Conservation (phyloP, 1,140 invertebrate genomes). For the Listronotus bonariensis region DNA sequence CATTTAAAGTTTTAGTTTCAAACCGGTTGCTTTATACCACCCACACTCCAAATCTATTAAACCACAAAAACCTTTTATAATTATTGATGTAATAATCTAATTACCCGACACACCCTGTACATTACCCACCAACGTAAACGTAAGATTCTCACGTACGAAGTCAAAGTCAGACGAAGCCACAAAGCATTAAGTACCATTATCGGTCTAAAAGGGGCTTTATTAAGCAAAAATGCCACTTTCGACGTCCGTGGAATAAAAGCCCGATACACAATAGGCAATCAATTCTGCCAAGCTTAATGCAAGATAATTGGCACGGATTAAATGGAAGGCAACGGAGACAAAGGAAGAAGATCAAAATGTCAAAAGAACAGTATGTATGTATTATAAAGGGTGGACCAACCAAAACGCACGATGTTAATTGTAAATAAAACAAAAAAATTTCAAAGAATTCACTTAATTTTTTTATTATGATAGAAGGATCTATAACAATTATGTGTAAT, state of each 20-base stretch:
- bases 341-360: slow-evolving; percentile 4
- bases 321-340: slow-evolving; percentile 5
- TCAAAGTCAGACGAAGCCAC: slow-evolving; percentile 14
- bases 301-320: slow-evolving; percentile 22
- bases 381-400: no score
- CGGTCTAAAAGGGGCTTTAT: slow-evolving; percentile 25
- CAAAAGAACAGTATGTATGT: slow-evolving; percentile 5
- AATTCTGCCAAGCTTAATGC: slow-evolving; percentile 25
- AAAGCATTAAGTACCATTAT: slow-evolving; percentile 26
- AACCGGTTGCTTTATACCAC: no score
- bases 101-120: slow-evolving; percentile 1
- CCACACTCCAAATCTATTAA: no score
- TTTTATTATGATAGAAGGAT: no score
- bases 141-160: slow-evolving; percentile 22
- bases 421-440: no score
- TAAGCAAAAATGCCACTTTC: slow-evolving; percentile 29
- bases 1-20: no score
- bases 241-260: slow-evolving; percentile 9
- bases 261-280: slow-evolving; percentile 20
- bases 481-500: no score
- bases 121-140: slow-evolving; percentile 22
- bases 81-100: no score
- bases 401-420: no score
- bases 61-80: no score
- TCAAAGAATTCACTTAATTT: no score